These are phyloP conservation scores for Ommatoiulus sabulosus DNA, from an alignment of 2,888 invertebrate species.

Conservation along the genomic window DNA sequence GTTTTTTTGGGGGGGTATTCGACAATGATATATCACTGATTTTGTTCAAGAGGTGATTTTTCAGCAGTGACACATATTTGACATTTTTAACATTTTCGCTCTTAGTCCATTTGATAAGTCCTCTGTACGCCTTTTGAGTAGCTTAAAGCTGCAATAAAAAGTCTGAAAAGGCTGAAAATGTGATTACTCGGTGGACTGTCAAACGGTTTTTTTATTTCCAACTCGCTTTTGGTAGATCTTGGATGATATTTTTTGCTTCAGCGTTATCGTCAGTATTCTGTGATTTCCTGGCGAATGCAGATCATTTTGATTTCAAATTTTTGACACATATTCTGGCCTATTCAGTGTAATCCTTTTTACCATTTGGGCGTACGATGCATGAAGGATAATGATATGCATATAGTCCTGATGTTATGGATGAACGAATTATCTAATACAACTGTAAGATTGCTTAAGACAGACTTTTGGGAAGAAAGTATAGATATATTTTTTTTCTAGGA, in stretches of 20 bases:
- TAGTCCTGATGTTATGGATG: slow-evolving; percentile 21
- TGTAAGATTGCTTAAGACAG: background rate
- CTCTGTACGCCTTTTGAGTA: background rate
- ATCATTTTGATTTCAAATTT: background rate
- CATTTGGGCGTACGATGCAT: background rate
- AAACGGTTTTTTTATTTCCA: background rate
- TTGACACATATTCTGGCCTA: background rate
- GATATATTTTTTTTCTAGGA: background rate
- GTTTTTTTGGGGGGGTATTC: too few species aligned
- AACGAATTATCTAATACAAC: slow-evolving; percentile 34
- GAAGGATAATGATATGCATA: background rate
- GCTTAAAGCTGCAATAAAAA: background rate
- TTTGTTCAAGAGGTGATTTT: background rate
- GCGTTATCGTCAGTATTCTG: background rate
- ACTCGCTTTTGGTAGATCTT: background rate
- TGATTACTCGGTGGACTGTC: background rate
- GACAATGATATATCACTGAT: too few species aligned
- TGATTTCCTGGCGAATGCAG: background rate
- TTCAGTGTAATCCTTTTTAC: background rate
- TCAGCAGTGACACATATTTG: background rate
- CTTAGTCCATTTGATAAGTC: too few species aligned
- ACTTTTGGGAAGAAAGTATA: background rate
- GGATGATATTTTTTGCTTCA: background rate
- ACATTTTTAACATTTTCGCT: background rate
- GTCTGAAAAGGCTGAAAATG: background rate